These are phyloP conservation scores for Aethina tumida DNA, from an alignment of 1,140 invertebrate genomes.

Conservation along the genomic window DNA sequence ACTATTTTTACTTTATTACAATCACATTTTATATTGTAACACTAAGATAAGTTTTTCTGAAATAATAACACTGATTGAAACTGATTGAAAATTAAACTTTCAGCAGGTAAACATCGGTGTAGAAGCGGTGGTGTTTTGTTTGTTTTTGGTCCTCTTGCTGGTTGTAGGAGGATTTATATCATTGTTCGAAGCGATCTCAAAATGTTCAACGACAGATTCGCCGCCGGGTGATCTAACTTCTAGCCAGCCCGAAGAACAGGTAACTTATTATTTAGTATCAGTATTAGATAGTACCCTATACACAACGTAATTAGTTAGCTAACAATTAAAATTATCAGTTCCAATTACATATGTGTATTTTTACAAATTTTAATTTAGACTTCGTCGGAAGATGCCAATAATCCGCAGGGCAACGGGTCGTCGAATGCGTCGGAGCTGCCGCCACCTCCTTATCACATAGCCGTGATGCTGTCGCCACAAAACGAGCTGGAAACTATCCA, in stretches of 20 bases:
- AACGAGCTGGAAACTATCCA: conserved; percentile 32
- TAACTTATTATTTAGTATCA: no score
- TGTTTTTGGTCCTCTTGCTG: conserved; percentile 49
- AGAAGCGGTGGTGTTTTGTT: conserved; percentile 55
- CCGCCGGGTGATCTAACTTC: no score
- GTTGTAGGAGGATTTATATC: conserved; percentile 49
- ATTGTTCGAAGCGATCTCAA: conserved; percentile 31
- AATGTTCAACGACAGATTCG: conserved; percentile 10
- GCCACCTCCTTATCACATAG: conserved; percentile 58
- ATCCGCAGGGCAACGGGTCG: not conserved
- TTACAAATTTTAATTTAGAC: no score
- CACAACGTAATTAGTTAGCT: no score
- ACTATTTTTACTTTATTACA: conserved; percentile 14
- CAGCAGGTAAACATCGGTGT: conserved; percentile 39
- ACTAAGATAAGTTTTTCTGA: conserved; percentile 22
- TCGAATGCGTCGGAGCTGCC: conserved; percentile 17
- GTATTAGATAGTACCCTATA: no score
- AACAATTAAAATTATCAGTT: no score
- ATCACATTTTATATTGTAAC: conserved; percentile 21
- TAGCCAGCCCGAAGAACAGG: not conserved
- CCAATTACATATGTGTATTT: no score
- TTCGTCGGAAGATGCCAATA: no score
- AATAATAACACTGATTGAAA: conserved; percentile 3
- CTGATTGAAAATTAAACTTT: no score
- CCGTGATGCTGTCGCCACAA: conserved; percentile 47